phyloP scores from a whole-genome alignment of 1,140 invertebrate species.

The Trichogramma pretiosum region DNA sequence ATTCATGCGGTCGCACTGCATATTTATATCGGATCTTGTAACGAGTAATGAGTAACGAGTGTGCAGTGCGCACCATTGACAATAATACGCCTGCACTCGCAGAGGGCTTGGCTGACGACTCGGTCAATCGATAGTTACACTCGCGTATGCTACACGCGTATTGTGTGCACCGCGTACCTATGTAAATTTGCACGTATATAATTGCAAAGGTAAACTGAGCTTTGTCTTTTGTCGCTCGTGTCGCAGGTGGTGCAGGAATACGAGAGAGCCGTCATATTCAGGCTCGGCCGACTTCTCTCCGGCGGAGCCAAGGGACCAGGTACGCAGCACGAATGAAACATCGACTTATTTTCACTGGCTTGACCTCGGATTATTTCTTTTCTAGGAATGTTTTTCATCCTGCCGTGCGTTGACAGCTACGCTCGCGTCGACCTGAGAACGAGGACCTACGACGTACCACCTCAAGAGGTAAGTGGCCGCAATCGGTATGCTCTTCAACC shows the following conservation, averaged over 20 bases:
- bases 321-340: conserved; percentile 44
- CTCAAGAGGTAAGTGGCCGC: conserved; percentile 73
- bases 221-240: background rate
- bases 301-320: conserved; percentile 87
- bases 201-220: too few relatives aligned
- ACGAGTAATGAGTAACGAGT: too few relatives aligned
- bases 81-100: too few relatives aligned
- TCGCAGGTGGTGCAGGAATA: conserved; percentile 82
- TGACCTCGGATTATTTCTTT: conserved; percentile 25
- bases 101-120: too few relatives aligned
- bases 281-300: conserved; percentile 73
- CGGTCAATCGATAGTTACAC: too few relatives aligned
- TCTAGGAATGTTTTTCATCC: conserved; percentile 86
- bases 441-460: conserved; percentile 87
- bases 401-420: conserved; percentile 90
- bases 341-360: background rate
- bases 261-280: conserved; percentile 83
- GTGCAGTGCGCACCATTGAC: too few relatives aligned
- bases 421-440: conserved; percentile 83
- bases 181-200: too few relatives aligned
- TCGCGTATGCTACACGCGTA: too few relatives aligned
- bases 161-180: too few relatives aligned
- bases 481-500: too few relatives aligned
- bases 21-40: too few relatives aligned
- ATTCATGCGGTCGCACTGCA: too few relatives aligned